Base-by-base conservation (phyloP, 2,797 vertebrate genomes). In the Parauchenoglanis ngamensis region DNA sequence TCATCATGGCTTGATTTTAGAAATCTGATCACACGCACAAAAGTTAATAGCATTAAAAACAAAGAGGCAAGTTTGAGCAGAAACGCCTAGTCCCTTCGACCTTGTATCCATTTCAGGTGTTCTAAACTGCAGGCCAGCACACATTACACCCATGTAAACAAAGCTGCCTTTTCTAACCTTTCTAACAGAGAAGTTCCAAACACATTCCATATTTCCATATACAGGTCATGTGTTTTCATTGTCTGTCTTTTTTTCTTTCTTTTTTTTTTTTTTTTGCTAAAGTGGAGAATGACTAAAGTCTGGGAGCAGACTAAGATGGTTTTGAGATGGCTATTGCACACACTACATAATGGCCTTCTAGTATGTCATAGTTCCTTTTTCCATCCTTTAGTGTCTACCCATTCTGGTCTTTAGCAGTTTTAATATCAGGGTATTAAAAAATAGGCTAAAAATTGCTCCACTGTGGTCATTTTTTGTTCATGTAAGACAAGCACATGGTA, bases 31-130 rank as follows among this genome's bases (percentile, higher is more conserved):
- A 28, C 15, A 17, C 44, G 31, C 28, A 0, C 70, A 23, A 1
- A 85, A 88, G 92, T 92, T 91, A 83, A 83, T 79, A 89, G 91
- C 92, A 90, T 90, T 40, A 89, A 92, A 92, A 94, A 92, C 92
- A 94, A 92, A 91, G 92, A 93, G 91, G 88, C 91, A 87, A 92
- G 91, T 94, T 93, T 92, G 91, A 92, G 93, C 88, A 90, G 91
- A 92, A 90, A 90, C 83, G 68, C n/a, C 44, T 3, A 0, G 63
- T 81, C 46, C 19, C 83, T 87, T 90, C 49, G 89, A 93, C 79
- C 2, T 87, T 54, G 67, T 76, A 91, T 89, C 90, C 90, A 88
- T 94, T 94, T 94, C 92, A 93, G 93, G 91, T 93, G 93, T 35
- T 78, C 4, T 31, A 54, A 56, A 56, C 52, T 31, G n/a, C 28